Evolutionary conservation across 2,113 vertebrate species (phyloP).

Genomic region (Stigmatopora argus): DNA sequence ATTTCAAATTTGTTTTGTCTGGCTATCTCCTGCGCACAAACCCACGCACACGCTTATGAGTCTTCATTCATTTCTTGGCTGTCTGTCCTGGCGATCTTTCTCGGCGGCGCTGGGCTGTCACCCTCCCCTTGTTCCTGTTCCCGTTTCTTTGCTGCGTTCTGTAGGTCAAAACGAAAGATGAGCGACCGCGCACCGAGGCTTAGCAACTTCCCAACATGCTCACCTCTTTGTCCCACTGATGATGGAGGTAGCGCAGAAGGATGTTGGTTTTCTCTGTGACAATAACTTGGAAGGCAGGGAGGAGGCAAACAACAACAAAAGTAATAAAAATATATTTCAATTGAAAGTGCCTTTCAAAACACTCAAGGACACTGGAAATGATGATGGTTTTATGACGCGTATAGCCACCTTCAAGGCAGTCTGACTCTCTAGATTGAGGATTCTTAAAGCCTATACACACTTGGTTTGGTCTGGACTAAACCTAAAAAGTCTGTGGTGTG

Average conservation of each 20-base stretch:
- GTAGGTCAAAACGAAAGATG: slow-evolving; percentile 39
- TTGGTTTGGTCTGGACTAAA: no score
- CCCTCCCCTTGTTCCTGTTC: slow-evolving; percentile 93
- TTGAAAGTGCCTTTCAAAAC: not conserved
- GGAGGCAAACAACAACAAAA: slow-evolving; percentile 20
- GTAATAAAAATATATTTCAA: no score
- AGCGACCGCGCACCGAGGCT: slow-evolving; percentile 18
- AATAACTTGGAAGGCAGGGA: slow-evolving; percentile 74
- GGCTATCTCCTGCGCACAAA: slow-evolving; percentile 30
- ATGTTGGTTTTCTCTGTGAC: slow-evolving; percentile 99
- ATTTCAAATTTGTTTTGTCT: slow-evolving; percentile 23
- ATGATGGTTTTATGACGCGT: no score
- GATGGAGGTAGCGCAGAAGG: slow-evolving; percentile 94
- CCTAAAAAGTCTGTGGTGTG: no score
- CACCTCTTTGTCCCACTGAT: slow-evolving; percentile 99
- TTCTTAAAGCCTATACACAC: no score
- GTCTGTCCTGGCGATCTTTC: slow-evolving; percentile 93
- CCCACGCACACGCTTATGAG: slow-evolving; percentile 71
- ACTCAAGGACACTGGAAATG: not conserved
- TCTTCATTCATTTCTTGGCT: slow-evolving; percentile 98
- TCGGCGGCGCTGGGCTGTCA: slow-evolving; percentile 86
- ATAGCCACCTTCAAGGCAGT: no score
- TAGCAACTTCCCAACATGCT: not conserved
- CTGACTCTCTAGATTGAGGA: no score
- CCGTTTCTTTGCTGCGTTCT: slow-evolving; percentile 97